Evolutionary conservation across 2,888 invertebrate genomes (phyloP).

Genomic region (Ecliptopera silaceata): DNA sequence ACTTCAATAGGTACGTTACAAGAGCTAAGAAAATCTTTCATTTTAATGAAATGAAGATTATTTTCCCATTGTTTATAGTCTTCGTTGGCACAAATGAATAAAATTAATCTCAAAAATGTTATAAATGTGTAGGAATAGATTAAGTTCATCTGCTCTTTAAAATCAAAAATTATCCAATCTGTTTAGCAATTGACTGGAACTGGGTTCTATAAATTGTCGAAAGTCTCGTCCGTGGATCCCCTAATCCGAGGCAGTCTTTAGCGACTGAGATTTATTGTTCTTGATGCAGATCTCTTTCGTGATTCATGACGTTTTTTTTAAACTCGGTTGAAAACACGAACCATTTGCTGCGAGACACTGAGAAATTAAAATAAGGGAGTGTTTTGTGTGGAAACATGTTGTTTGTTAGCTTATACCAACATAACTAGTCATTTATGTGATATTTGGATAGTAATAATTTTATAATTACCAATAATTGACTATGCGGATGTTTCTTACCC

Average conservation of each 20-base stretch:
- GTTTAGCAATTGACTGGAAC: conserved; percentile 4
- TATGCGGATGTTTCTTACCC: too few relatives aligned
- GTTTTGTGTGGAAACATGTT: conserved; percentile 15
- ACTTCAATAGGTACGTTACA: too few relatives aligned
- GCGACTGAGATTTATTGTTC: conserved; percentile 42
- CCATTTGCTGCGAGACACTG: conserved; percentile 32
- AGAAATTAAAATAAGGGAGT: neutral
- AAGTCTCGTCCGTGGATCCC: conserved; percentile 39
- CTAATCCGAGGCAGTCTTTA: conserved; percentile 45
- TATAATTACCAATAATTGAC: too few relatives aligned
- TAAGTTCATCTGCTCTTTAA: neutral
- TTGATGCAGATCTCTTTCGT: conserved; percentile 39
- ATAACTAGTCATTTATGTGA: too few relatives aligned
- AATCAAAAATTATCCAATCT: neutral
- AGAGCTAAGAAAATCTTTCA: too few relatives aligned
- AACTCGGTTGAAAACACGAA: conserved; percentile 46
- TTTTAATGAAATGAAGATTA: too few relatives aligned
- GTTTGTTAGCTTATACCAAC: neutral
- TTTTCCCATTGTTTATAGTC: too few relatives aligned
- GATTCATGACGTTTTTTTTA: neutral
- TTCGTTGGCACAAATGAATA: conserved; percentile 2
- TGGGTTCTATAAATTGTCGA: conserved; percentile 24
- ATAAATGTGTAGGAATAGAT: neutral
- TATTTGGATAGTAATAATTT: too few relatives aligned
- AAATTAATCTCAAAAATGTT: neutral